A percentile compares a stretch with the other conserved stretches of the same genome.
Conservation (phyloP, 2,888 invertebrate genomes). For the Lymantria dispar region DNA sequence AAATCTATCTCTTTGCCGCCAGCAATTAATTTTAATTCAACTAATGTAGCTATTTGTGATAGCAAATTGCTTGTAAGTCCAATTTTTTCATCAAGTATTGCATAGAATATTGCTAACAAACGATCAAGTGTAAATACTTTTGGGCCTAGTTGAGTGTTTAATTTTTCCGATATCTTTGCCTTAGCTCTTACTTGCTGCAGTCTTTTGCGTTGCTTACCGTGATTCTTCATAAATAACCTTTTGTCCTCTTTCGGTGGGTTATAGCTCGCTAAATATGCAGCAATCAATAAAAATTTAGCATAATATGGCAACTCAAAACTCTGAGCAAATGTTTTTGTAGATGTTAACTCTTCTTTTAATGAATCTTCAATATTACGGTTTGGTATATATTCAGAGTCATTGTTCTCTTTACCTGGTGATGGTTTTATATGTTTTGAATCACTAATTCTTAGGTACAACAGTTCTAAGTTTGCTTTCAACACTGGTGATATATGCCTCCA, state of each 20-base stretch:
- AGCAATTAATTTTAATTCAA: slow-evolving; percentile 90
- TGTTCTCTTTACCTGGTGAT: slow-evolving; percentile 65
- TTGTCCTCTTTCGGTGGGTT: slow-evolving; percentile 95
- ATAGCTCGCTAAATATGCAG: slow-evolving; percentile 95
- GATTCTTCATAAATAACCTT: slow-evolving; percentile 91
- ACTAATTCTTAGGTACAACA: slow-evolving; percentile 88
- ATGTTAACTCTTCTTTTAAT: slow-evolving; percentile 68
- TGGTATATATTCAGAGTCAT: slow-evolving; percentile 24
- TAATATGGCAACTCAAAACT: slow-evolving; percentile 93
- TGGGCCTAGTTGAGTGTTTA: slow-evolving; percentile 90
- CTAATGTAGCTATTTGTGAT: slow-evolving; percentile 93
- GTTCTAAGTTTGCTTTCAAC: slow-evolving; percentile 87
- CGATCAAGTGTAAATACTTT: slow-evolving; percentile 92
- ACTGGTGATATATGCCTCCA: slow-evolving; percentile 92
- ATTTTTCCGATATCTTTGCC: slow-evolving; percentile 78
- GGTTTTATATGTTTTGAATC: slow-evolving; percentile 41
- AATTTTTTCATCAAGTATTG: slow-evolving; percentile 92
- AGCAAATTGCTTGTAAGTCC: slow-evolving; percentile 93
- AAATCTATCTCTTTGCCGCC: slow-evolving; percentile 88
- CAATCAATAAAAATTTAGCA: slow-evolving; percentile 94
- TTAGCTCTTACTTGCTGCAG: slow-evolving; percentile 83
- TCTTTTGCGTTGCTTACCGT: slow-evolving; percentile 87
- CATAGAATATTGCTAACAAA: slow-evolving; percentile 93
- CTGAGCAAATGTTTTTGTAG: slow-evolving; percentile 82
- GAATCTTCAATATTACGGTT: slow-evolving; percentile 57